Conservation (phyloP, 2,797 vertebrate genomes). For the Scolopax bukidnonensis region DNA sequence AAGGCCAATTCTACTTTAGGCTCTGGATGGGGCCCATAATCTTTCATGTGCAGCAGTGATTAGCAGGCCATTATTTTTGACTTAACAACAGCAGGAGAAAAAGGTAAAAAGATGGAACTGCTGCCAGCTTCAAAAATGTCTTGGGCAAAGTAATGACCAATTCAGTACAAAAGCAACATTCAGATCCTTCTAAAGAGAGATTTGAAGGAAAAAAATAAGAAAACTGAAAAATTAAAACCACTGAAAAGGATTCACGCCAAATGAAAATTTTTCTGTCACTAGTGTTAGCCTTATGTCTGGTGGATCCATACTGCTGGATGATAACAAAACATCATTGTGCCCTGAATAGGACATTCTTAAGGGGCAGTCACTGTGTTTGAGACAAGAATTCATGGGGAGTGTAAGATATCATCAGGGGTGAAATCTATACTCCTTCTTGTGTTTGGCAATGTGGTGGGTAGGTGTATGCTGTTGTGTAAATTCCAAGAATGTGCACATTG, state of each 20-base stretch:
- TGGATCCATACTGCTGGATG: background rate
- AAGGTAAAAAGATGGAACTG: background rate
- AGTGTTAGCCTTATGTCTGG: background rate
- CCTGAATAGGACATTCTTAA: background rate
- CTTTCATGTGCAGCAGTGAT: background rate
- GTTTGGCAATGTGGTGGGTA: background rate
- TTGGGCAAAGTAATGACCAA: background rate
- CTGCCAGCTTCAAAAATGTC: background rate
- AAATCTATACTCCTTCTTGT: background rate
- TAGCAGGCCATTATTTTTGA: constrained; percentile 5
- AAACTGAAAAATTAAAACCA: background rate
- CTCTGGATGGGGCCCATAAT: background rate
- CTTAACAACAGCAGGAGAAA: background rate
- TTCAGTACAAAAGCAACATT: background rate
- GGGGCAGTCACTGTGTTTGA: background rate
- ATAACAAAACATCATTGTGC: background rate
- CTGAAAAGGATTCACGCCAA: background rate
- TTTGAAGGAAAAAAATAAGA: background rate
- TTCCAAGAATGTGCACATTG: background rate
- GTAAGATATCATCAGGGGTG: background rate
- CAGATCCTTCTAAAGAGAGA: background rate
- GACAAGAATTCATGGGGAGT: background rate
- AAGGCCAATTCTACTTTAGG: background rate
- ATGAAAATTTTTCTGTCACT: background rate
- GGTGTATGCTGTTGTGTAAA: background rate